Conservation (phyloP, 2,113 vertebrate species). For the Brienomyrus brachyistius region DNA sequence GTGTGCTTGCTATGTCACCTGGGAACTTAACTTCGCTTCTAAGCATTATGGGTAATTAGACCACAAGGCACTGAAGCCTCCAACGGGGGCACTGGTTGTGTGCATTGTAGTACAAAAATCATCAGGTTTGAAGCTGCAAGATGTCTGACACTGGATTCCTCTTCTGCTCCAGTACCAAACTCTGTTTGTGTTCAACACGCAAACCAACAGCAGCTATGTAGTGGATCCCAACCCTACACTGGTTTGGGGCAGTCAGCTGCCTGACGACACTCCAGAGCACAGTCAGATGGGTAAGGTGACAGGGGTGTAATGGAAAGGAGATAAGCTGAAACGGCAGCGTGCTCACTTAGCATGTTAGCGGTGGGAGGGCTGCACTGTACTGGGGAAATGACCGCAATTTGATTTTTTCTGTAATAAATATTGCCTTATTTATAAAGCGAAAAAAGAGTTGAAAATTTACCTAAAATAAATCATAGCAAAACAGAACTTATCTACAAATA, state of each 20-base stretch:
- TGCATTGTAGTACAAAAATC: not conserved
- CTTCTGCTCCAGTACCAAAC: constrained; percentile 60
- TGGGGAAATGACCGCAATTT: not conserved
- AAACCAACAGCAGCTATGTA: constrained; percentile 33
- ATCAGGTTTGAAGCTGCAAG: not conserved
- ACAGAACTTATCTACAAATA: not conserved
- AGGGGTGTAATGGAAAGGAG: not conserved
- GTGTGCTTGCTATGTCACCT: not conserved
- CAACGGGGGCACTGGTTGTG: not conserved
- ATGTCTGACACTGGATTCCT: not conserved
- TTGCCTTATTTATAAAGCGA: not conserved
- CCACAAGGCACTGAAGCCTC: not conserved
- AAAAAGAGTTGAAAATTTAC: not conserved
- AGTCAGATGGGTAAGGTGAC: constrained; percentile 31
- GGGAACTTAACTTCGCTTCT: not conserved
- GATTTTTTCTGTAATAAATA: not conserved
- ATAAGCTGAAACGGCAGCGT: too few species aligned
- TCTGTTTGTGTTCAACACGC: constrained; percentile 71
- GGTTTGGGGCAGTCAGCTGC: constrained; percentile 67
- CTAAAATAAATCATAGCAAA: not conserved
- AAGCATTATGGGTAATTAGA: not conserved
- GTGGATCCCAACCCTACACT: constrained; percentile 45
- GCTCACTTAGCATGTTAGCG: not conserved
- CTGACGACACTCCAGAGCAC: constrained; percentile 51
- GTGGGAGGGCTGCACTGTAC: not conserved